Conservation (phyloP, 2,113 vertebrate species). For the Noturus placidus region DNA sequence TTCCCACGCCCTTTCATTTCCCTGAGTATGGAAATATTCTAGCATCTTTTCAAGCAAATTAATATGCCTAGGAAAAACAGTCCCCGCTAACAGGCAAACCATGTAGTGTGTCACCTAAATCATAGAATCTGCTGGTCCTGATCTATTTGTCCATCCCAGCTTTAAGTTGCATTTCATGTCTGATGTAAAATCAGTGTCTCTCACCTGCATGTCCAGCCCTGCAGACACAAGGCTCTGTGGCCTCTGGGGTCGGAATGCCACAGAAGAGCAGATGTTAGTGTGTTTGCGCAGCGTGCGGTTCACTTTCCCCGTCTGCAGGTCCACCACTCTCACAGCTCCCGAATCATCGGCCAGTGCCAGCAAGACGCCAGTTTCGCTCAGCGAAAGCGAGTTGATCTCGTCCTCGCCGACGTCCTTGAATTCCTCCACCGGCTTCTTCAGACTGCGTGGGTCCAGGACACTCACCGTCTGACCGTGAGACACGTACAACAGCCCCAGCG, state of each 20-base stretch:
- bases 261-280: constrained; percentile 93
- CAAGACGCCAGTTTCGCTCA: constrained; percentile 76
- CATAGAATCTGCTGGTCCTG: neutral
- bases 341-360: constrained; percentile 90
- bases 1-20: neutral
- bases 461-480: constrained; percentile 83
- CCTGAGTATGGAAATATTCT: neutral
- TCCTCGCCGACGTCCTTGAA: constrained; percentile 81
- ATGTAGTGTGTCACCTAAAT: neutral
- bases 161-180: neutral
- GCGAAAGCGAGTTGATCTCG: constrained; percentile 86
- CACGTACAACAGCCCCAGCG: constrained; percentile 71
- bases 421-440: constrained; percentile 69
- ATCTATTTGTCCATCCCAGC: neutral
- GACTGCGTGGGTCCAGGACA: constrained; percentile 78
- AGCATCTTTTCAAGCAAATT: neutral
- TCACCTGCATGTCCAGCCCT: constrained; percentile 97
- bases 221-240: constrained; percentile 91
- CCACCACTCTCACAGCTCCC: constrained; percentile 82
- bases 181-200: neutral
- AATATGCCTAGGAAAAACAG: neutral
- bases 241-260: constrained; percentile 86
- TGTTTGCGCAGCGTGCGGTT: constrained; percentile 84
- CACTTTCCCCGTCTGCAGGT: constrained; percentile 82
- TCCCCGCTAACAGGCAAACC: neutral